These are phyloP conservation scores for Urosaurus nigricauda DNA, from an alignment of 2,797 vertebrate genomes.

Conservation along the genomic window DNA sequence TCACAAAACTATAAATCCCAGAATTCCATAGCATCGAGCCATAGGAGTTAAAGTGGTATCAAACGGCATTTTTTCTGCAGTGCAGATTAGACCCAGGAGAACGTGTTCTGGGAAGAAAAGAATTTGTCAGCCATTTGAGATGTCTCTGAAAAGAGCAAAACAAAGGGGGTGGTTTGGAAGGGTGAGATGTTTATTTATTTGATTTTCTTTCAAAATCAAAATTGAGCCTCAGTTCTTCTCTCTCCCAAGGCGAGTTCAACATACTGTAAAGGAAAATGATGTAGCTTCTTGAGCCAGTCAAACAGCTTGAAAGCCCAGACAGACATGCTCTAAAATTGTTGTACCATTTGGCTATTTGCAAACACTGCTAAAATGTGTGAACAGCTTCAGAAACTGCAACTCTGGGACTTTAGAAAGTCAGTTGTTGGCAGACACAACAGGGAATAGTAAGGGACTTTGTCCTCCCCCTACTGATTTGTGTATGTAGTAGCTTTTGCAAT, in stretches of 20 bases:
- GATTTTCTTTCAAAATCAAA: no score
- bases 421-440: background rate
- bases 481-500: background rate
- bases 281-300: slow-evolving; percentile 6
- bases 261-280: background rate
- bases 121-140: background rate
- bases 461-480: background rate
- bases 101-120: background rate
- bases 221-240: no score
- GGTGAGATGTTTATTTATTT: no score
- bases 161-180: background rate
- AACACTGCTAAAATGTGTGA: slow-evolving; percentile 14
- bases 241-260: background rate
- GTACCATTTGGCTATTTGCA: slow-evolving; percentile 5
- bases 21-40: no score
- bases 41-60: no score
- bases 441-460: background rate
- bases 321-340: background rate
- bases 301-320: slow-evolving; percentile 38
- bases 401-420: slow-evolving; percentile 16
- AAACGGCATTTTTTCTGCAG: no score
- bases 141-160: background rate
- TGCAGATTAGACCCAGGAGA: background rate
- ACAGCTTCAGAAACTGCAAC: background rate
- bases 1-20: no score